phyloP scores from a whole-genome alignment of 2,888 invertebrate genomes.

The Apodemia duryi region DNA sequence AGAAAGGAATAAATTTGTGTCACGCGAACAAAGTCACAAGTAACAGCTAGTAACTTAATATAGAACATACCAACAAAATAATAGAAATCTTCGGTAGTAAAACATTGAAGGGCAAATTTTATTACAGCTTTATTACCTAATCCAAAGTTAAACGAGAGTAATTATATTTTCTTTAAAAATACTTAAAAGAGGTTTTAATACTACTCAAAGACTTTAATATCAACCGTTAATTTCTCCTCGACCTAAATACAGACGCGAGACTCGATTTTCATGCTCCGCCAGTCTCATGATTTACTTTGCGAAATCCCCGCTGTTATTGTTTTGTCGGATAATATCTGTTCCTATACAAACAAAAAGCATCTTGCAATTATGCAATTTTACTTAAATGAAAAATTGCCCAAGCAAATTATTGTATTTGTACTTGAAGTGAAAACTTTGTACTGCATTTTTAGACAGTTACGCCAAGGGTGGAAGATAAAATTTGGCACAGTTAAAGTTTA shows the following conservation, averaged over 20 bases:
- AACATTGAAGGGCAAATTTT: neutral
- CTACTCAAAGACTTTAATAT: slow-evolving; percentile 15
- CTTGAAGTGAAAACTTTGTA: no score
- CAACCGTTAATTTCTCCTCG: slow-evolving; percentile 25
- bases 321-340: slow-evolving; percentile 18
- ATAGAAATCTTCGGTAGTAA: no score
- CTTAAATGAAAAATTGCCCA: neutral
- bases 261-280: slow-evolving; percentile 55
- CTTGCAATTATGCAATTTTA: slow-evolving; percentile 9
- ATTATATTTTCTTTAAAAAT: neutral
- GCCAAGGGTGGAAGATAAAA: no score
- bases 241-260: slow-evolving; percentile 30
- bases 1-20: no score
- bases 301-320: slow-evolving; percentile 35
- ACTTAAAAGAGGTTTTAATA: neutral
- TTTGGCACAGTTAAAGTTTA: no score
- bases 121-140: neutral
- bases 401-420: no score
- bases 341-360: slow-evolving; percentile 2
- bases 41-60: no score
- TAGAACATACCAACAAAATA: no score
- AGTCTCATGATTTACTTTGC: slow-evolving; percentile 54
- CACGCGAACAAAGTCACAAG: no score
- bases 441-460: no score
- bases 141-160: neutral